These are phyloP conservation scores for Phalanger gymnotis DNA, from an alignment of 2,797 vertebrate genomes.

Conservation along the genomic window DNA sequence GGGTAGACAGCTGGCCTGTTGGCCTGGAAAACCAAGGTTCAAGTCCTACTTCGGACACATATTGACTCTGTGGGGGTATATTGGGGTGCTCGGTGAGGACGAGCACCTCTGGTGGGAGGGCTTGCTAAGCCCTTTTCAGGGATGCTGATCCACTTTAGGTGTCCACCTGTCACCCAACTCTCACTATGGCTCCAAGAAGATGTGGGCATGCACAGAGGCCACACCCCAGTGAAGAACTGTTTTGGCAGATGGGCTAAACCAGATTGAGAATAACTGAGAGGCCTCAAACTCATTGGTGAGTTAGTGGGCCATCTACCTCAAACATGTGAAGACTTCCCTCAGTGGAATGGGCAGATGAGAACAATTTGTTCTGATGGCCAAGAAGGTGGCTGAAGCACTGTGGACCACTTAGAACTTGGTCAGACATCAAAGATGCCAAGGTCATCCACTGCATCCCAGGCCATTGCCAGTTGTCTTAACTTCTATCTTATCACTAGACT, in stretches of 20 bases:
- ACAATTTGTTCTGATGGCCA: neutral
- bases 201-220: neutral
- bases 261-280: neutral
- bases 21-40: neutral
- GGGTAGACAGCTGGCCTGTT: neutral
- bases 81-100: neutral
- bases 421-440: too few species aligned
- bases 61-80: neutral
- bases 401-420: too few species aligned
- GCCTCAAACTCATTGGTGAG: neutral
- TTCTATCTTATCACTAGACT: neutral
- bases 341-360: neutral
- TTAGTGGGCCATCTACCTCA: neutral
- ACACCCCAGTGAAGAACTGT: neutral
- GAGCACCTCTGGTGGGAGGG: neutral
- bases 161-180: neutral
- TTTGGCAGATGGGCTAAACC: neutral
- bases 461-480: neutral
- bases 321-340: neutral
- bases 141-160: neutral
- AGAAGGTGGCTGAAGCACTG: too few species aligned
- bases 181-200: neutral
- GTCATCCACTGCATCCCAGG: neutral
- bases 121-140: too few species aligned
- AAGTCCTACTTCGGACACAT: neutral